Evolutionary conservation across 2,888 invertebrate genomes (phyloP).

Genomic region (Callimorpha dominula): DNA sequence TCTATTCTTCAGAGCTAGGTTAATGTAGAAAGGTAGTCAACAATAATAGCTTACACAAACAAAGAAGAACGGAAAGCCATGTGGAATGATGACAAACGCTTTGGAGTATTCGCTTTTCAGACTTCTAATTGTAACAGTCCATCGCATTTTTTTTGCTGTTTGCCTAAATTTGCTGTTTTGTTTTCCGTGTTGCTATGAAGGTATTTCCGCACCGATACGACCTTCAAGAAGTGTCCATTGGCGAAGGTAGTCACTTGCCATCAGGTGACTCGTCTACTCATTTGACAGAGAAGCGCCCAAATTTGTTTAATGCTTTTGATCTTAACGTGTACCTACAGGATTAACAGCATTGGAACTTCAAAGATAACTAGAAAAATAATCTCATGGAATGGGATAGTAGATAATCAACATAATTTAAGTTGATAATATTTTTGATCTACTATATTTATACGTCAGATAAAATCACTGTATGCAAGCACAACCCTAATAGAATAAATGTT

Average conservation of each 20-base stretch:
- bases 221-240: too few species aligned
- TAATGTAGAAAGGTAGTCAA: background rate
- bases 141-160: background rate
- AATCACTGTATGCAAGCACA: constrained; percentile 33
- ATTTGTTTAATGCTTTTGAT: background rate
- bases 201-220: background rate
- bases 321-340: background rate
- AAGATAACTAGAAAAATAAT: background rate
- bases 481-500: constrained; percentile 42
- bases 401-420: background rate
- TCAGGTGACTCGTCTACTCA: background rate
- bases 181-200: background rate
- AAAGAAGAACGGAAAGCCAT: background rate
- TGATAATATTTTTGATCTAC: constrained; percentile 5
- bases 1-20: too few species aligned
- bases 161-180: background rate
- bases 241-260: too few species aligned
- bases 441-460: constrained; percentile 30
- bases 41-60: background rate
- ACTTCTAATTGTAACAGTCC: background rate
- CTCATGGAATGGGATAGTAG: background rate
- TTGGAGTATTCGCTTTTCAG: background rate
- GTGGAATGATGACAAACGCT: background rate
- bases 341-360: background rate
- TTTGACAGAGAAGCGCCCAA: background rate